These are phyloP conservation scores for Euleptes europaea DNA, from an alignment of 2,113 vertebrate genomes.

Conservation along the genomic window DNA sequence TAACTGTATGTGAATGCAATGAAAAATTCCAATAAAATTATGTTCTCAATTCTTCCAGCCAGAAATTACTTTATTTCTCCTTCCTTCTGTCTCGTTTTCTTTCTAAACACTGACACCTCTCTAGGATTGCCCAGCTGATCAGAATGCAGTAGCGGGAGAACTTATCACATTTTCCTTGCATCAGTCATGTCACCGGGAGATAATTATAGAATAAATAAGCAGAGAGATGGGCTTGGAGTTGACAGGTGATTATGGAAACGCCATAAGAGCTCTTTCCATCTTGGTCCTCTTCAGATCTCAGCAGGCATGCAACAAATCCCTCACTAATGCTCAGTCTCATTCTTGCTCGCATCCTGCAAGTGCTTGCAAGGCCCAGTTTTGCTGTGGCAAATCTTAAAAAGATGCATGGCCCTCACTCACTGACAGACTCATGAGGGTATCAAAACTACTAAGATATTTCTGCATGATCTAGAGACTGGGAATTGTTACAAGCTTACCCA, in stretches of 20 bases:
- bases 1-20: neutral
- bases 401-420: neutral
- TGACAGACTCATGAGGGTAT: neutral
- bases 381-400: neutral
- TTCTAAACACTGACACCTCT: neutral
- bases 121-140: neutral
- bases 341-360: neutral
- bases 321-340: neutral
- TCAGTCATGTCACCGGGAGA: constrained; percentile 33
- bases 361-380: neutral
- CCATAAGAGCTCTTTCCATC: neutral
- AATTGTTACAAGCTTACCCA: neutral
- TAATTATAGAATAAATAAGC: constrained; percentile 43
- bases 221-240: constrained; percentile 26
- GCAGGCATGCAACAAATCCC: neutral
- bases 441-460: neutral
- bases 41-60: neutral
- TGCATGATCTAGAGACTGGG: neutral
- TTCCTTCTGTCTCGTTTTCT: neutral
- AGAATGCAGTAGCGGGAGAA: constrained; percentile 21
- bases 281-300: neutral
- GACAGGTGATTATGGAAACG: constrained; percentile 17
- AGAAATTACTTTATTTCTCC: constrained; percentile 12
- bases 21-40: neutral
- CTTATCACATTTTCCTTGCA: constrained; percentile 38